These are phyloP conservation scores for Mnemiopsis leidyi DNA, from an alignment of 37 sponge, comb jelly and placozoan species.

Conservation along the genomic window DNA sequence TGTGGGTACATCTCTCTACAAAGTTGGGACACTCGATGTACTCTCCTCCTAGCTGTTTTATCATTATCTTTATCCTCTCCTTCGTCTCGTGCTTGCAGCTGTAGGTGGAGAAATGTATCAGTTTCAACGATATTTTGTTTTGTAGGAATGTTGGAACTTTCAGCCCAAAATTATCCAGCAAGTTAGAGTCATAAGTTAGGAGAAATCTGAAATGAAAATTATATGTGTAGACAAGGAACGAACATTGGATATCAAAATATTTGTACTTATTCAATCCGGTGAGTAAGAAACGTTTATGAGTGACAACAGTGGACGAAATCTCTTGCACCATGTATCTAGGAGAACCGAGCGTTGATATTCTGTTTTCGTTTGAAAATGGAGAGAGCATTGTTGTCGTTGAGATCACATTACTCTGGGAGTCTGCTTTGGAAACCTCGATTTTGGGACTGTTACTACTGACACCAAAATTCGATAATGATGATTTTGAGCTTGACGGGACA, in stretches of 20 bases:
- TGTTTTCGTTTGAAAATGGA: not conserved
- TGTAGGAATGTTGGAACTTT: too few relatives aligned
- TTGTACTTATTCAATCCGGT: slow-evolving; percentile 13
- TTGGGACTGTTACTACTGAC: slow-evolving; percentile 4
- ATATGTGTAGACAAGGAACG: too few relatives aligned
- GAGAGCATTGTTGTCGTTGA: slow-evolving; percentile 31
- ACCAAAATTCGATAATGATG: not conserved
- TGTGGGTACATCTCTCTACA: slow-evolving; percentile 41
- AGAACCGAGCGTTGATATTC: slow-evolving; percentile 24
- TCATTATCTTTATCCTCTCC: slow-evolving; percentile 50
- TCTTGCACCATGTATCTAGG: slow-evolving; percentile 58
- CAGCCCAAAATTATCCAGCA: too few relatives aligned
- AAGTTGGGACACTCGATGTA: slow-evolving; percentile 35
- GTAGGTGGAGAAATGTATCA: too few relatives aligned
- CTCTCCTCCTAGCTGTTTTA: slow-evolving; percentile 41
- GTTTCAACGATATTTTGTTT: too few relatives aligned
- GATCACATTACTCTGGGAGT: slow-evolving; percentile 54
- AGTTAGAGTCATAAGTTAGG: too few relatives aligned
- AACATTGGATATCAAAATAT: not conserved
- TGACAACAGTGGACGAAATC: slow-evolving; percentile 21
- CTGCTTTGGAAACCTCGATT: slow-evolving; percentile 42
- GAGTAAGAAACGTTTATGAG: not conserved
- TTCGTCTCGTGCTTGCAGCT: slow-evolving; percentile 20
- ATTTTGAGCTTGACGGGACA: not conserved
- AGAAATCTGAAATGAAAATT: not conserved